Percentiles rank a stretch among this genome's conserved stretches.
These are phyloP conservation scores for Hylyphantes graminicola DNA, from an alignment of 1,140 invertebrate species.

Conservation along the genomic window DNA sequence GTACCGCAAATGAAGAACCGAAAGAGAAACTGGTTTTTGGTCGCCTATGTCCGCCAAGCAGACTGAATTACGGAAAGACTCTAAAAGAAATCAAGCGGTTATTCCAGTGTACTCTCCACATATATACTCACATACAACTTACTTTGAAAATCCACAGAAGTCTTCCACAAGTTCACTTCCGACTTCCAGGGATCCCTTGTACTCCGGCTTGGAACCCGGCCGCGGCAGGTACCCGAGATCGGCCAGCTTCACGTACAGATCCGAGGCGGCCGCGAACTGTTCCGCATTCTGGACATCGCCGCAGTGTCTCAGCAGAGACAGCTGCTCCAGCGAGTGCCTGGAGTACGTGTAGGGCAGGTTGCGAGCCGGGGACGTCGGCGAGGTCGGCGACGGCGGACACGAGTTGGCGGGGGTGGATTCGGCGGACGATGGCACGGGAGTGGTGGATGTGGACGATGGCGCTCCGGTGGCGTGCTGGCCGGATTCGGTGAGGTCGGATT, in stretches of 20 bases:
- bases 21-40: too few relatives aligned
- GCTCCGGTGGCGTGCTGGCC: conserved; percentile 45
- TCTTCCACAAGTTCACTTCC: conserved; percentile 69
- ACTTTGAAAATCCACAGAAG: conserved; percentile 65
- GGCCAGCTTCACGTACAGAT: conserved; percentile 17
- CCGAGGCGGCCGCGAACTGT: conserved; percentile 28
- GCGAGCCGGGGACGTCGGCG: conserved; percentile 1
- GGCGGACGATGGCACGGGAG: neutral
- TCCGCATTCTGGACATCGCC: conserved; percentile 48
- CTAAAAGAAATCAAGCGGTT: too few relatives aligned
- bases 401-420: conserved; percentile 28
- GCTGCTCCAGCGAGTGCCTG: conserved; percentile 43
- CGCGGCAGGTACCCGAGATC: conserved; percentile 28
- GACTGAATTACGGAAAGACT: too few relatives aligned
- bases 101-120: too few relatives aligned
- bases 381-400: conserved; percentile 28
- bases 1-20: too few relatives aligned
- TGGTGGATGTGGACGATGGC: neutral
- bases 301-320: conserved; percentile 44
- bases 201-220: conserved; percentile 42
- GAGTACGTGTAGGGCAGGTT: conserved; percentile 50
- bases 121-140: too few relatives aligned
- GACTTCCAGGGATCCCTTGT: conserved; percentile 51
- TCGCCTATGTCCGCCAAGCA: too few relatives aligned
- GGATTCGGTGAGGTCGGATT: conserved; percentile 53